Evolutionary conservation across 2,888 invertebrate species (phyloP), one percentile per base, ranked within the genome.

Genomic region (Merodon equestris): DNA sequence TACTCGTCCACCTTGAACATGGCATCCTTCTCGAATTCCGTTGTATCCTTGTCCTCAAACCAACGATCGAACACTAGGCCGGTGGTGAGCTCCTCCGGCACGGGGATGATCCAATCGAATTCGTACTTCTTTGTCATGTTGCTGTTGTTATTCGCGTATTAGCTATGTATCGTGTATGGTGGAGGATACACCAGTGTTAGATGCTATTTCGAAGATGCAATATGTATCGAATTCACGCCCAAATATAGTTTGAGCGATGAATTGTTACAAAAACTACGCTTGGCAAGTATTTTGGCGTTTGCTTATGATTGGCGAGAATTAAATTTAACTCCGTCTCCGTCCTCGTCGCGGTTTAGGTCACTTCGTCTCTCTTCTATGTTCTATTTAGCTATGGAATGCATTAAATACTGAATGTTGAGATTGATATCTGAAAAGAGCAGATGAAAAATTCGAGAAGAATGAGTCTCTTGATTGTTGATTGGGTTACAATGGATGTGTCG

Each of bases 81-180:
- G 87, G 92, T 91, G 58, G 94, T 91, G 38, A 89, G 79, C 48
- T 94, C 92, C 86, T 96, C 95, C 51, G 98, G 98, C 83, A 99
- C 96, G 76, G 95, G 94, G 86, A 97, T 95, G 89, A 95, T 96
- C 99, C 99, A 99, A 91, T 97, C 95, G 91, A 99, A 99, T 89
- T 99, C 98, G 91, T 97, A 98, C 90, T 95, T 96, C 91, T 99
- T 99, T 87, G 99, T 99, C 97, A 98, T 98, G 83, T 86, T 87
- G 82, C 2, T 58, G 15, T 60, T 44, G n/a, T 44, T 61, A 60
- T 34, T 48, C 40, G 44, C 27, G 27, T 27, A 27, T 27, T 27
- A 27, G 27, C 27, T 27, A 27, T 4, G 27, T 27, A 27, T 27
- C 27, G 27, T 27, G 27, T 27, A 27, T 9, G 40, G 40, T 40